A percentile compares a stretch with the other conserved stretches of the same genome.
Conservation (phyloP, 2,888 invertebrate genomes). For the Choristoneura rosaceana region DNA sequence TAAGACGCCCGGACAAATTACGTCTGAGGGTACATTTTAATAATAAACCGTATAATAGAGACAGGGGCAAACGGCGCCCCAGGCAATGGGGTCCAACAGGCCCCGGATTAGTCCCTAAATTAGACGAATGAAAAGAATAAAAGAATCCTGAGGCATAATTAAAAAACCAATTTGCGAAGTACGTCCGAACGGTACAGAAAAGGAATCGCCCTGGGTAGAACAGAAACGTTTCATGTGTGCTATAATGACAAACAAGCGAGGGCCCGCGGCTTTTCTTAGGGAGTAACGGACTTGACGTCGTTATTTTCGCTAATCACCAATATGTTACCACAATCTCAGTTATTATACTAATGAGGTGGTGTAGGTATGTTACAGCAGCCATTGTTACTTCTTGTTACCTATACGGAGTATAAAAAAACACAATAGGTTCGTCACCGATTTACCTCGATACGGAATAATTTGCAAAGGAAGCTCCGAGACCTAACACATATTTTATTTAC, state of each 20-base stretch:
- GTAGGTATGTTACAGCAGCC: constrained; percentile 21
- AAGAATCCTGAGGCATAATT: constrained; percentile 65
- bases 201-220: constrained; percentile 49
- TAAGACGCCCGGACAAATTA: constrained; percentile 56
- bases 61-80: constrained; percentile 57
- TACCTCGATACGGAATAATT: neutral
- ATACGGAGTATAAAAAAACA: neutral
- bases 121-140: constrained; percentile 65
- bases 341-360: constrained; percentile 28
- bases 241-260: constrained; percentile 46
- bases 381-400: constrained; percentile 14
- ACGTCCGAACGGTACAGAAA: constrained; percentile 49
- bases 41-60: constrained; percentile 59
- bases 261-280: constrained; percentile 37
- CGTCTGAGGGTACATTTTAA: constrained; percentile 51
- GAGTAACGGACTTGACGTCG: constrained; percentile 27
- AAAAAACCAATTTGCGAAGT: constrained; percentile 71
- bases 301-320: constrained; percentile 39
- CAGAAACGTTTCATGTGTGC: constrained; percentile 45
- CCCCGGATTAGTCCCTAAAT: constrained; percentile 61
- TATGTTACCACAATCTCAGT: constrained; percentile 32
- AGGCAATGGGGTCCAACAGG: constrained; percentile 55
- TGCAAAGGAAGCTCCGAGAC: constrained; percentile 11
- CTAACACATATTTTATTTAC: constrained; percentile 35
- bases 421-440: constrained; percentile 11